Evolutionary conservation across 2,113 vertebrate genomes (phyloP), one percentile per base, ranked within the genome.

Genomic region (Ictalurus furcatus): DNA sequence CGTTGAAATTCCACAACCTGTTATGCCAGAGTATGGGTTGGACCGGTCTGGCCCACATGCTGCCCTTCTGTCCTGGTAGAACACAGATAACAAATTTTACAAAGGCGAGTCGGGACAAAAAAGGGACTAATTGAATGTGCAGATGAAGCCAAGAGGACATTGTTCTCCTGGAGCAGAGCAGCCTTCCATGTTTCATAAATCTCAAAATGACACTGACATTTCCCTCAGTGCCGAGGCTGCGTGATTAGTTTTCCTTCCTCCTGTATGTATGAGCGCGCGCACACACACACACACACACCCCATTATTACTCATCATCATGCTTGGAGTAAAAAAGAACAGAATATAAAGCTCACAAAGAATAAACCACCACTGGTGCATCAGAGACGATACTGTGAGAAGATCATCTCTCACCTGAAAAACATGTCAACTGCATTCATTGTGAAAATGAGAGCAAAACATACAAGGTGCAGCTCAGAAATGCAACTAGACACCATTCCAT

Each of bases 171-270:
- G 37, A 88, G 84, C 80, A 69, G 37, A 88, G 84, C 80, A 69
- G 67, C 79, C 54, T 44, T 90, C 85, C 59, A 81, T 71, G 69
- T 65, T 81, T 90, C 87, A 87, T 90, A 87, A 89, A 91, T 89
- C 87, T 89, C 78, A 69, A 79, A 89, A 67, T 83, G 85, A 89
- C 88, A 89, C 30, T 88, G 87, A 88, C 88, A 85, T 88, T 90
- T 84, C 84, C 69, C 82, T 79, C 88, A 67, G 74, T 80, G 80
- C 54, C 21, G 16, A 78, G 84, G 87, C 79, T 59, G 85, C 73
- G 84, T 90, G 88, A 90, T 90, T 90, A 90, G 84, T 87, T 83
- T 79, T 74, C 71, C 87, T 82, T 59, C 90, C 84, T 88, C 84
- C 69, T 81, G 58, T 71, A 79, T 81, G 69, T 71, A 79, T 44